These are phyloP conservation scores for Boleophthalmus pectinirostris DNA, from an alignment of 2,113 vertebrate species.

Conservation along the genomic window DNA sequence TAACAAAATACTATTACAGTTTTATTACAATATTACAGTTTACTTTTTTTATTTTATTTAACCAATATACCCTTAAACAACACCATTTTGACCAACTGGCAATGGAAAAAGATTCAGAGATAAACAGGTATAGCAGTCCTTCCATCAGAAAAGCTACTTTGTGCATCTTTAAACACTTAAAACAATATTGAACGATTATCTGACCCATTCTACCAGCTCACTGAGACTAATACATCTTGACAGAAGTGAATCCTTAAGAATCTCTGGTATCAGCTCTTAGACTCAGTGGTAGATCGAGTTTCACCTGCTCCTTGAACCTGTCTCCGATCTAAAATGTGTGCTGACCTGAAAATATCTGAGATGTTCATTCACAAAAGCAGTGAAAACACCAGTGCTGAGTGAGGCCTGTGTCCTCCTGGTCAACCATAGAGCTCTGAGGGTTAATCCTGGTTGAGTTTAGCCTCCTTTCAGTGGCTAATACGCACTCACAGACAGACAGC, in stretches of 20 bases:
- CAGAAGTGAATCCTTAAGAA: constrained; percentile 22
- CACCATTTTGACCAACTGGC: too few relatives aligned
- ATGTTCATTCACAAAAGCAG: constrained; percentile 56
- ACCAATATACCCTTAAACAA: too few relatives aligned
- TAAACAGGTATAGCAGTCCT: too few relatives aligned
- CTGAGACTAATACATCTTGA: constrained; percentile 1
- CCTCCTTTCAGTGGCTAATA: constrained; percentile 60
- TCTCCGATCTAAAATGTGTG: constrained; percentile 5
- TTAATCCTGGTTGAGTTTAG: constrained; percentile 64
- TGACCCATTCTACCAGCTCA: neutral
- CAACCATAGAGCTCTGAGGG: constrained; percentile 61
- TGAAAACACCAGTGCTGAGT: constrained; percentile 42
- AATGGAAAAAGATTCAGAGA: too few relatives aligned
- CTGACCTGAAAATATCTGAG: constrained; percentile 60
- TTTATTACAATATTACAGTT: too few relatives aligned
- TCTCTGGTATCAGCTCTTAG: neutral
- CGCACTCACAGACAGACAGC: neutral
- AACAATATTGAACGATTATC: neutral
- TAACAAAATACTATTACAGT: too few relatives aligned
- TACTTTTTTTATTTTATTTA: too few relatives aligned
- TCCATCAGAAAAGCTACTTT: too few relatives aligned
- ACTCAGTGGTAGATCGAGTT: constrained; percentile 38
- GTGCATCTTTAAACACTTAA: too few relatives aligned
- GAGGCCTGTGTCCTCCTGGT: constrained; percentile 41
- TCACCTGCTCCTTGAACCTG: constrained; percentile 37